Base-by-base conservation (phyloP, 2,113 vertebrate species). In the Grallaria varia region DNA sequence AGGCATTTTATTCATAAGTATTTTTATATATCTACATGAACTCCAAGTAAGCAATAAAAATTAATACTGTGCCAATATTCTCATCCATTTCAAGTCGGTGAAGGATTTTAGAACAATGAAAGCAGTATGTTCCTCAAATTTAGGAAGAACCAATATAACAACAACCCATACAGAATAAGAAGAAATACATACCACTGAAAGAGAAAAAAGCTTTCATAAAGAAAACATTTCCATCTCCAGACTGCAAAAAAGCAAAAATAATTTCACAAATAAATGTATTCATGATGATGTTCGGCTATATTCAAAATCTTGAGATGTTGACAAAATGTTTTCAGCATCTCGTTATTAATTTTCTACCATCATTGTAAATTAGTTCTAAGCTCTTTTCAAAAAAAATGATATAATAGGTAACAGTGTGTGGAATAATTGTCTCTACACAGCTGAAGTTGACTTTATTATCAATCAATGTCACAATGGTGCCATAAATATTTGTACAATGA, bases 401-500 rank as follows among this genome's bases (percentile, higher is more conserved):
- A 35, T 50, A 71, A 66, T 42, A 92, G 15, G 37, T 84, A 84
- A 86, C 31, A 78, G 13, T 25, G 18, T 62, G 30, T 33, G 21
- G 44, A 94, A 78, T 63, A 82, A 82, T 52, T 74, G 37, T 76
- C 16, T 76, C 39, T 73, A 39, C 33, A 44, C 4, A 56, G 68
- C 39, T 90, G 33, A 94, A 88, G 84, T 63, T 71, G 72, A 80
- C 60, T 94, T 94, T 77, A 47, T 77, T 64, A 89, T 93, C 88
- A 86, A 42, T 88, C 88, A 90, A 28, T 94, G 77, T 63, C 76
- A 72, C 8, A 68, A 78, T 72, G 67, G 35, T 89, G 75, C 56
- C 60, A 86, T 90, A 95, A 96, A 95, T 94, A 93, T 85, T 91
- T 74, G 55, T 78, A 64, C 37, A 4, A 37, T 88, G 79, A 84